Conservation (phyloP, 2,888 invertebrate genomes). For the Lomographa bimaculata region DNA sequence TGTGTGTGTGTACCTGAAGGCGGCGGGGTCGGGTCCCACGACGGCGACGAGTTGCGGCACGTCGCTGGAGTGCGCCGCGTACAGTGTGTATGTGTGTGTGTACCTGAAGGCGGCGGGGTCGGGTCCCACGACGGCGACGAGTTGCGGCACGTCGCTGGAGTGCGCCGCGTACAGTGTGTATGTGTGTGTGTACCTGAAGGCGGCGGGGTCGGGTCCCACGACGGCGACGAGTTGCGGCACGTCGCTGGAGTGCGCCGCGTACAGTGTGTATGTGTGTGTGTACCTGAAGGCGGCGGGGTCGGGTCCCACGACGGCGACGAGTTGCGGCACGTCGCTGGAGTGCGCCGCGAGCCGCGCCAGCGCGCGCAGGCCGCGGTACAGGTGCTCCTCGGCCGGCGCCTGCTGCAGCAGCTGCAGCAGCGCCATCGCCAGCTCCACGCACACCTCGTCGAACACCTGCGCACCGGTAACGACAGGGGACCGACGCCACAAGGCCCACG, state of each 20-base stretch:
- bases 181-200: conserved; percentile 9
- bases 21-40: no score
- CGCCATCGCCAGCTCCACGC: conserved; percentile 96
- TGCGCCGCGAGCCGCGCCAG: conserved; percentile 89
- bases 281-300: conserved; percentile 87
- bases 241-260: neutral
- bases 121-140: conserved; percentile 96
- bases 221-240: conserved; percentile 78
- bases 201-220: conserved; percentile 92
- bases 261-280: no score
- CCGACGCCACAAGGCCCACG: no score
- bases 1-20: no score
- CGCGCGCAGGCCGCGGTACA: conserved; percentile 91
- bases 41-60: no score
- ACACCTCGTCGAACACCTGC: conserved; percentile 97
- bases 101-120: conserved; percentile 78
- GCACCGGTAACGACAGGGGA: conserved; percentile 5
- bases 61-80: no score
- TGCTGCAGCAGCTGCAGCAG: conserved; percentile 93
- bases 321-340: conserved; percentile 93
- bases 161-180: neutral
- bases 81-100: no score
- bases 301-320: conserved; percentile 96
- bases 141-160: no score
- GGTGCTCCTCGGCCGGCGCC: conserved; percentile 90